Evolutionary conservation across 2,888 invertebrate genomes (phyloP).

Genomic region (Microctonus brassicae): DNA sequence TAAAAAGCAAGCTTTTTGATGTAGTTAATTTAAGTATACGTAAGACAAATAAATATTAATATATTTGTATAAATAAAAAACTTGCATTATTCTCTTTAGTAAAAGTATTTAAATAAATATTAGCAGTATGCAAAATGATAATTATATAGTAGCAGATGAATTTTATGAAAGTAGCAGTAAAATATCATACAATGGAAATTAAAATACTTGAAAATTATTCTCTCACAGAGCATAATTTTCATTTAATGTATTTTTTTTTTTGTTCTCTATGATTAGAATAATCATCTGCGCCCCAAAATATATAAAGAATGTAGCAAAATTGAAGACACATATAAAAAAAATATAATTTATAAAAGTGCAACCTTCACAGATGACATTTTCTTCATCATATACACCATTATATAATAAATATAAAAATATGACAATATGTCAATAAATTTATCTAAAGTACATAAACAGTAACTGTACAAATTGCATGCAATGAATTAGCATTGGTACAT

Average conservation of each 20-base stretch:
- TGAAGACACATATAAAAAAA: not conserved
- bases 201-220: constrained; percentile 3
- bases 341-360: constrained; percentile 28
- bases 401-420: constrained; percentile 4
- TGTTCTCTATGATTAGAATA: constrained; percentile 18
- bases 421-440: not conserved
- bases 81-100: constrained; percentile 19
- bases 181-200: not conserved
- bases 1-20: constrained; percentile 34
- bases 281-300: constrained; percentile 32
- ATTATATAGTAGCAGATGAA: not conserved
- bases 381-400: not conserved
- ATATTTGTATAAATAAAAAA: not conserved
- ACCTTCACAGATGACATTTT: not conserved
- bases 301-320: constrained; percentile 13
- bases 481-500: not conserved
- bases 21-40: too few relatives aligned
- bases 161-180: not conserved
- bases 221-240: not conserved
- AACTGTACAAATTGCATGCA: constrained; percentile 28
- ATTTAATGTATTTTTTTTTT: not conserved
- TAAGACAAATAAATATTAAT: not conserved
- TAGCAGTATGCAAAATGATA: not conserved
- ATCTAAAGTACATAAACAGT: constrained; percentile 25
- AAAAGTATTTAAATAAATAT: not conserved